Evolutionary conservation across 2,113 vertebrate genomes (phyloP).

Genomic region (Podarcis muralis): DNA sequence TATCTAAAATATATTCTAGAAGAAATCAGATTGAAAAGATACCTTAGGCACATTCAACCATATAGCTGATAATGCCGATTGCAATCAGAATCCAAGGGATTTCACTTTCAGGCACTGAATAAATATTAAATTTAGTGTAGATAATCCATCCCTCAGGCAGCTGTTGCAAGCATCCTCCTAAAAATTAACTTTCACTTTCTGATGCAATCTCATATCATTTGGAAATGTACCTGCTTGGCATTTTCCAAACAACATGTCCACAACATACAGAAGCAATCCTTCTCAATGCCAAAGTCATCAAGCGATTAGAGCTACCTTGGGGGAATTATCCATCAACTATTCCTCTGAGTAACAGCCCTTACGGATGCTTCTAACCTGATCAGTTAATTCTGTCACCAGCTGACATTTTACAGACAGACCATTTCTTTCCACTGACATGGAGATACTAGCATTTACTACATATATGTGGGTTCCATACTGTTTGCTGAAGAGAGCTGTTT

Average conservation of each 20-base stretch:
- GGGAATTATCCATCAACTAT: neutral
- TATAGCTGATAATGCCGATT: neutral
- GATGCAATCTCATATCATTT: neutral
- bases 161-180: neutral
- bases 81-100: slow-evolving; percentile 2
- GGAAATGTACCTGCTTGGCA: neutral
- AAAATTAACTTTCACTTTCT: slow-evolving; percentile 14
- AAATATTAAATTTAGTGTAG: neutral
- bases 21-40: neutral
- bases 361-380: neutral
- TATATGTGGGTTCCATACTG: neutral
- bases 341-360: neutral
- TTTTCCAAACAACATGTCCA: slow-evolving; percentile 8
- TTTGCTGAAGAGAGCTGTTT: neutral
- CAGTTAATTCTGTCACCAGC: slow-evolving; percentile 1
- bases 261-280: neutral
- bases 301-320: neutral
- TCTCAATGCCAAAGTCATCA: slow-evolving; percentile 14
- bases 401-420: neutral
- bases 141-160: slow-evolving; percentile 1
- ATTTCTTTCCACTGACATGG: neutral
- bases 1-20: slow-evolving; percentile 4
- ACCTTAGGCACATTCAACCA: neutral
- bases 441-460: neutral
- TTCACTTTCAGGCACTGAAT: slow-evolving; percentile 4